Conservation (phyloP, 2,113 vertebrate species). For the Piaya cayana region DNA sequence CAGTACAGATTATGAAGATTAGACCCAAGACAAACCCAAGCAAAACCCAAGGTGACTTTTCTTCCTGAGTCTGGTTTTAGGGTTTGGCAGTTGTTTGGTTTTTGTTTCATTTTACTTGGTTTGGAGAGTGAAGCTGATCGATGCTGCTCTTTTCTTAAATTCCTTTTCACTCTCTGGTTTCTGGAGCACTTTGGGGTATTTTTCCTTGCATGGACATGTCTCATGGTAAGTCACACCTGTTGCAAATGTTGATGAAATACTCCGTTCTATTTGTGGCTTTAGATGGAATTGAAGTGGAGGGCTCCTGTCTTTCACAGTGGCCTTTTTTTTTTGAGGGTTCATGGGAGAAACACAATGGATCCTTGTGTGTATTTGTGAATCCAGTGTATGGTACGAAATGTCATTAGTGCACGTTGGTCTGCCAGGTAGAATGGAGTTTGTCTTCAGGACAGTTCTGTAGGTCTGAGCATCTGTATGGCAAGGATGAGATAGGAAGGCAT, state of each 20-base stretch:
- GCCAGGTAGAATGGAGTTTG: not conserved
- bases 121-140: not conserved
- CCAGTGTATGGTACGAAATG: not conserved
- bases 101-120: not conserved
- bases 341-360: not conserved
- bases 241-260: not conserved
- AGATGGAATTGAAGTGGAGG: not conserved
- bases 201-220: not conserved
- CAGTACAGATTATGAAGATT: not conserved
- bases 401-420: not conserved
- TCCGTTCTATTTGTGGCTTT: not conserved
- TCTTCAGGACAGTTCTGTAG: not conserved
- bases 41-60: conserved; percentile 9
- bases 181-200: not conserved
- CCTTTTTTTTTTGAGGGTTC: not conserved
- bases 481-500: not conserved
- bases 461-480: not conserved
- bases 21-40: not conserved
- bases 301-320: not conserved
- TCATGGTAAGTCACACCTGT: not conserved
- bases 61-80: not conserved
- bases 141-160: not conserved
- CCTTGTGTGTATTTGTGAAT: not conserved
- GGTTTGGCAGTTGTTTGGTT: not conserved
- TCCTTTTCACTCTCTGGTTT: not conserved